phyloP scores from a whole-genome alignment of 2,888 invertebrate genomes.

The Tenthredo scrophulariae region DNA sequence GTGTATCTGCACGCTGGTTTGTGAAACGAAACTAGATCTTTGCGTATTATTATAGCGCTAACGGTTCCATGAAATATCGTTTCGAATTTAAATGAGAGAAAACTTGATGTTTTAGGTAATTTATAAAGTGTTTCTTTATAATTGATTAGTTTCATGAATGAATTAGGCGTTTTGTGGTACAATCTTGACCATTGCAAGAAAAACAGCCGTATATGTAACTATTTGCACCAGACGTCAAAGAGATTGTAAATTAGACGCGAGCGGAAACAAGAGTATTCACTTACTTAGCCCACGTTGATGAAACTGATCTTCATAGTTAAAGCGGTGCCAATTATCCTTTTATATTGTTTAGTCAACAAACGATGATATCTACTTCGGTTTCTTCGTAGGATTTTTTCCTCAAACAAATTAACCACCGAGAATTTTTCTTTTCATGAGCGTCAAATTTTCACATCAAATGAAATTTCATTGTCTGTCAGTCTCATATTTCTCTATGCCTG shows the following conservation, averaged over 20 bases:
- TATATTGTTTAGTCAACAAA: background rate
- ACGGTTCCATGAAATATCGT: background rate
- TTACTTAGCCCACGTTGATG: constrained; percentile 31
- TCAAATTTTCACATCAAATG: background rate
- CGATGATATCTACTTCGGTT: constrained; percentile 4
- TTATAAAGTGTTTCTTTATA: background rate
- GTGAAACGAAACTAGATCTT: constrained; percentile 8
- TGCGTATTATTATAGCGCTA: background rate
- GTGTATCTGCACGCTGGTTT: background rate
- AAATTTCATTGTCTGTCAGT: background rate
- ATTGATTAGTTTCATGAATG: background rate
- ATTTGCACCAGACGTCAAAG: constrained; percentile 13
- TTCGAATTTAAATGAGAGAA: background rate
- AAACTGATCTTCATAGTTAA: constrained; percentile 22
- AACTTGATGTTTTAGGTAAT: background rate
- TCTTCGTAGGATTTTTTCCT: background rate
- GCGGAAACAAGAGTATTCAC: constrained; percentile 31
- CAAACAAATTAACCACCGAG: background rate
- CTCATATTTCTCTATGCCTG: background rate
- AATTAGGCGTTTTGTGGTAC: background rate
- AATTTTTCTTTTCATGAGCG: background rate
- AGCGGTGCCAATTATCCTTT: constrained; percentile 12
- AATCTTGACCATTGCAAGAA: background rate
- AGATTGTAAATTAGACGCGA: constrained; percentile 22
- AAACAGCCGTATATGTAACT: background rate